Evolutionary conservation across 2,888 invertebrate species (phyloP), one percentile per base, ranked within the genome.

Genomic region (Eurois occulta): DNA sequence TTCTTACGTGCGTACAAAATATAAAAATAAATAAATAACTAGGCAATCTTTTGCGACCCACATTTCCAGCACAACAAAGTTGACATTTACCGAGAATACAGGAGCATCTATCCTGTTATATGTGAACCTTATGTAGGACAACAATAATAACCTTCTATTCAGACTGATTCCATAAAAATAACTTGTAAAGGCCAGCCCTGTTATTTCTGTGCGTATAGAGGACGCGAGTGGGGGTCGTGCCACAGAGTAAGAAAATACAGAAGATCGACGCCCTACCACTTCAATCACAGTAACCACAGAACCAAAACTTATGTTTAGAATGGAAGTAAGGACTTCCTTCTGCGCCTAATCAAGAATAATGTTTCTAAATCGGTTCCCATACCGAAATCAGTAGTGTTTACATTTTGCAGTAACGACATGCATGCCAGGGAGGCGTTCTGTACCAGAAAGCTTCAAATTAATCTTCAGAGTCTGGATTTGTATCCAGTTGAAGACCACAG

Each of bases 81-180:
- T 73, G 76, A 68, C 81, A 81, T 81, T 81, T 32, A 32, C 32
- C 32, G 5, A 70, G 13, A 35, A 43, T 21, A 43, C 32, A 52
- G 38, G 13, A 32, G 65, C n/a, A 35, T 58, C 10, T 21, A 62
- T 66, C 8, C 28, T 24, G 41, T 41, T 66, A 67, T 72, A 43
- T n/a, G 1, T 41, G 35, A 38, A 35, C 62, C 52, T 32, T 62
- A 70, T 58, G 66, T 72, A 72, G 67, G 67, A 52, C 77, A 73
- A 73, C 72, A 77, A 65, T 75, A 78, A 66, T 73, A 78, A 83
- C 86, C 86, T 83, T 83, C 86, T 86, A 73, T 86, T 78, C 79
- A 86, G 72, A 52, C 67, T 78, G 60, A 78, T 78, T 68, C 67
- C 75, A 78, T 73, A 86, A 78, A 71, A 65, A 84, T 67, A 81